Evolutionary conservation across 2,888 invertebrate species (phyloP).

Genomic region (Phalera bucephala): DNA sequence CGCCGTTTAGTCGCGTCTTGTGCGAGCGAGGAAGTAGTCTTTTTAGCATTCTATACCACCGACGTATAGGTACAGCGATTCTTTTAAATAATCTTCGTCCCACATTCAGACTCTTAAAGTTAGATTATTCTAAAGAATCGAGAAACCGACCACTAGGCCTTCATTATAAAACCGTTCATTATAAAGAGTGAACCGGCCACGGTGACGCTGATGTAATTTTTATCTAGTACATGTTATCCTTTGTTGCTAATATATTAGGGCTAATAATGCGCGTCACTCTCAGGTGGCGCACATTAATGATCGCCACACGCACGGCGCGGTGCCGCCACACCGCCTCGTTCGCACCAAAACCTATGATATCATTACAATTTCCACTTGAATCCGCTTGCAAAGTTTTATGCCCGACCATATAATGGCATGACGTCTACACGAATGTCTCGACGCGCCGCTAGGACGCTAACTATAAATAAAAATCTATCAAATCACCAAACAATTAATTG

Average conservation of each 20-base stretch:
- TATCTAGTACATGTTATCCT: slow-evolving; percentile 19
- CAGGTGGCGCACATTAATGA: slow-evolving; percentile 23
- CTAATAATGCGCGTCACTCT: slow-evolving; percentile 11
- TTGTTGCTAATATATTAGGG: slow-evolving; percentile 21
- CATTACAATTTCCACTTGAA: slow-evolving; percentile 19
- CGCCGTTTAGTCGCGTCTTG: neutral
- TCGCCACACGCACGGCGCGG: slow-evolving; percentile 8
- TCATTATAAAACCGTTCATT: slow-evolving; percentile 38
- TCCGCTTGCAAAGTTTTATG: slow-evolving; percentile 16
- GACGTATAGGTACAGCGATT: neutral
- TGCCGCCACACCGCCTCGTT: neutral
- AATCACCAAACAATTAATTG: slow-evolving; percentile 28
- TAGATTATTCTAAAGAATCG: slow-evolving; percentile 33
- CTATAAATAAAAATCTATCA: slow-evolving; percentile 21
- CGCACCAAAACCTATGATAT: neutral
- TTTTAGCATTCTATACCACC: slow-evolving; percentile 12
- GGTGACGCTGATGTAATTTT: slow-evolving; percentile 19
- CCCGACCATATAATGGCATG: slow-evolving; percentile 23
- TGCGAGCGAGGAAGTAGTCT: neutral
- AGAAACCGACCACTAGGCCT: slow-evolving; percentile 34
- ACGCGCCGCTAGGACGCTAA: slow-evolving; percentile 1
- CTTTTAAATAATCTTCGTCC: slow-evolving; percentile 17
- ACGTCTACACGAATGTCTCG: neutral
- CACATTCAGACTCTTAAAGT: slow-evolving; percentile 30
- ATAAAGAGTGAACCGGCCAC: slow-evolving; percentile 22